These are phyloP conservation scores for Diarsia mendica DNA, from an alignment of 2,888 invertebrate genomes.

Conservation along the genomic window DNA sequence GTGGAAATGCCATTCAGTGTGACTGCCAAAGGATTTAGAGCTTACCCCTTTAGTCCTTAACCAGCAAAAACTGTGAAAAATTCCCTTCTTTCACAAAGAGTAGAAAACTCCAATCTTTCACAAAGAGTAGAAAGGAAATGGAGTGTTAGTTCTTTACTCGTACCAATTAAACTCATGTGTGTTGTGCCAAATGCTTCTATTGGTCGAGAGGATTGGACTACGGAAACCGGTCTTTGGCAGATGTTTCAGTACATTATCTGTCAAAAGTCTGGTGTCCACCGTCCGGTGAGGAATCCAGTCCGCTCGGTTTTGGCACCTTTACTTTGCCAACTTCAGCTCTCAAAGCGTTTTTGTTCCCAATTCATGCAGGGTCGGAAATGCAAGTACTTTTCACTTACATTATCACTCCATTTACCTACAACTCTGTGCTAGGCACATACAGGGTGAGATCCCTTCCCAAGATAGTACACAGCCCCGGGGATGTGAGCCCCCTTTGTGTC, in stretches of 20 bases:
- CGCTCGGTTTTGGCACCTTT: background rate
- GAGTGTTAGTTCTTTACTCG: background rate
- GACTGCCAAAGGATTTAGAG: conserved; percentile 39
- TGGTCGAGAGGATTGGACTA: background rate
- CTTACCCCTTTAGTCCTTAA: conserved; percentile 2
- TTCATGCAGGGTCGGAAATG: background rate
- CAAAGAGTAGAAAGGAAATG: background rate
- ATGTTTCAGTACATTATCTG: background rate
- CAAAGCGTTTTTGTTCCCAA: background rate
- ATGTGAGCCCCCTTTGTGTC: conserved; percentile 62
- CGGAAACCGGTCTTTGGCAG: background rate
- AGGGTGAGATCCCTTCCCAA: conserved; percentile 51
- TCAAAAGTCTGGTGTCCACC: background rate
- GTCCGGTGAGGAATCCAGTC: background rate
- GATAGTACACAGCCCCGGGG: conserved; percentile 51
- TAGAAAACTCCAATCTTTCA: background rate
- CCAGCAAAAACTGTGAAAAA: background rate
- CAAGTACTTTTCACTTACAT: conserved; percentile 7
- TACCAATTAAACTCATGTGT: background rate
- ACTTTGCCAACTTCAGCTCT: background rate
- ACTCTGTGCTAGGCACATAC: conserved; percentile 24
- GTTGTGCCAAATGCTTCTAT: background rate
- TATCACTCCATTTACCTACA: conserved; percentile 38
- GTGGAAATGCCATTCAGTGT: conserved; percentile 10
- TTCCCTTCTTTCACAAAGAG: background rate